phyloP scores from a whole-genome alignment of 2,888 invertebrate genomes.

The Cryptocephalus primarius region DNA sequence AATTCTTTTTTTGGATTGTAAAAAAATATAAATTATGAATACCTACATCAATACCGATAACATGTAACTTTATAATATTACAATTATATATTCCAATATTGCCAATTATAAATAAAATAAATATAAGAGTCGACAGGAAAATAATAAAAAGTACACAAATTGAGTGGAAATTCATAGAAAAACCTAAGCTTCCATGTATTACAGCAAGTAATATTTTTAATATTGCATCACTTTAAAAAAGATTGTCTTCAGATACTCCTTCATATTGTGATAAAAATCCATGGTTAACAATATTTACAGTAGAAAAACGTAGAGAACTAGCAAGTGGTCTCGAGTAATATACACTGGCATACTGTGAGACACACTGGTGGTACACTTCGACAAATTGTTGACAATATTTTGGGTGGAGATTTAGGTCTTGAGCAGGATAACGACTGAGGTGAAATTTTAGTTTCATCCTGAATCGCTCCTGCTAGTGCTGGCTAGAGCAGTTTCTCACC shows the following conservation, averaged over 20 bases:
- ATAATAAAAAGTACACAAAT: too few relatives aligned
- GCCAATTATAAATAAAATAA: too few relatives aligned
- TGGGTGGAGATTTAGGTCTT: conserved; percentile 2
- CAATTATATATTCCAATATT: too few relatives aligned
- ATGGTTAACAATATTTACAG: conserved; percentile 19
- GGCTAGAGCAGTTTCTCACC: conserved; percentile 70
- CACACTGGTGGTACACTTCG: conserved; percentile 27
- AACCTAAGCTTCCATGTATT: too few relatives aligned
- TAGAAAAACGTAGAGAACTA: conserved; percentile 19
- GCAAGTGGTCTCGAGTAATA: conserved; percentile 32
- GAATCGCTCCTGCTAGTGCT: conserved; percentile 51
- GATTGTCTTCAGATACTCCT: conserved; percentile 27
- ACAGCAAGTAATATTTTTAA: too few relatives aligned
- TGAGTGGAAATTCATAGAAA: too few relatives aligned
- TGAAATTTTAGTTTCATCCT: conserved; percentile 3
- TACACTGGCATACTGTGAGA: conserved; percentile 27
- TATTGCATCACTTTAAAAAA: conserved; percentile 12
- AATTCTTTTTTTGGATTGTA: too few relatives aligned
- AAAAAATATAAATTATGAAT: too few relatives aligned
- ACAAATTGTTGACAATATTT: conserved; percentile 23
- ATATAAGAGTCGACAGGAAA: too few relatives aligned
- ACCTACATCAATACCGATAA: too few relatives aligned
- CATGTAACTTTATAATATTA: too few relatives aligned
- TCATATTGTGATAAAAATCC: conserved; percentile 22
- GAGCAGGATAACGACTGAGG: conserved; percentile 17